Base-by-base conservation (phyloP, 2,797 vertebrate species). In the Arrhamphus sclerolepis region DNA sequence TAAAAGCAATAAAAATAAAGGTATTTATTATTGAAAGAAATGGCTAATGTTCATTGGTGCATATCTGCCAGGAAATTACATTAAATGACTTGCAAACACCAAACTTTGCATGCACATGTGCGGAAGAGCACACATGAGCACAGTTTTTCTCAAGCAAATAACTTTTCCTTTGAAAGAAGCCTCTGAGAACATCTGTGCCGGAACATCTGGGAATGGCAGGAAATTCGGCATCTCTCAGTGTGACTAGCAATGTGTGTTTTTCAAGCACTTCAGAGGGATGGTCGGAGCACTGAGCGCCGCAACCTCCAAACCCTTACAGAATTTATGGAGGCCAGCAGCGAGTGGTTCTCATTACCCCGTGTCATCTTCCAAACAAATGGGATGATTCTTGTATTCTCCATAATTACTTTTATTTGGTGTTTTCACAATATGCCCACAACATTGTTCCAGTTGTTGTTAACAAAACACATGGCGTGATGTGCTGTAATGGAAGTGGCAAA, bases 321-420 rank as follows among this genome's bases (percentile, higher is more conserved):
- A 89, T 89, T 79, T 76, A 87, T 87, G 65, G 82, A 94, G 92
- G 94, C 88, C 79, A 85, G 86, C 81, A 85, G 87, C 94, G 94
- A 96, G 91, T 95, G 95, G 92, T 96, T 96, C 91, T 93, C 90
- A 94, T 97, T 96, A 95, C 89, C 90, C n/a, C 89, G 89, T 94
- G 93, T 95, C 93, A 93, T 95, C 91, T 92, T 92, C 83, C 82
- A 92, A 93, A 95, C 93, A 94, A 94, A 96, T 94, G 65, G 59
- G 44, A 46, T 55, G 62, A 52, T 74, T 57, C 70, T 41, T 61
- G 71, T 77, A 66, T 83, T 71, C 62, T 66, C 75, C 49, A 71
- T 85, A 84, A 84, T 89, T 77, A 77, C 53, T 66, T 46, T 78
- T 73, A 78, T 72, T 66, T 73, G 64, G 46, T 72, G 61, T 77